Base-by-base conservation (phyloP, 2,888 invertebrate species). In the Boloria selene region DNA sequence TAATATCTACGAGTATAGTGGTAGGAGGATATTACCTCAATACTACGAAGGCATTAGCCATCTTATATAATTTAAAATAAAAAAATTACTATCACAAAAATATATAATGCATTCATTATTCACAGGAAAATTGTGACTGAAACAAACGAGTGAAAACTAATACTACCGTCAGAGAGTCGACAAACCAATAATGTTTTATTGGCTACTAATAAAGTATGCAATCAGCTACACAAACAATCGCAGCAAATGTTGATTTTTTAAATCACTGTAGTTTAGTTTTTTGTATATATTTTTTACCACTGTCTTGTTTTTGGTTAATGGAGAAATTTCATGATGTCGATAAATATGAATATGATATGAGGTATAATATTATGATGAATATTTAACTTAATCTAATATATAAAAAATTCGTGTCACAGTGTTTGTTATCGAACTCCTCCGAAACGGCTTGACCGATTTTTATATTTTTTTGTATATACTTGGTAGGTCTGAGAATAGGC, bases 121-220 rank as follows among this genome's bases (percentile, higher is more conserved):
- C 63, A 63, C 56, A 56, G 55, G 50, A 63, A 63, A 55, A 63
- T 55, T 55, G 62, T 56, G 56, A 44, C 50, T 63, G 56, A 64
- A 64, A 64, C 51, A 52, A 64, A 64, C 58, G 58, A 64, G 55
- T 58, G 64, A 64, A 63, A 64, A 64, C 56, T 58, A 58, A 64
- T 52, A 59, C 26, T 17, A 64, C 31, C 64, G 64, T 52, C 64
- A 22, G 64, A 58, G 64, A 58, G 52, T 64, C 64, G 64, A 59
- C 58, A 58, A 51, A 64, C 58, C 64, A 64, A 64, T 64, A 58
- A 64, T 64, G 26, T 64, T 64, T 64, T 64, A 64, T 64, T 64
- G 64, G 64, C 64, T 52, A 52, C 64, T 64, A 64, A 64, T 64
- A 50, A 59, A 64, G 31, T 64, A 64, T 56, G 64, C 64, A 64